Evolutionary conservation across 2,797 vertebrate genomes (phyloP).

Genomic region (Harpagifer antarcticus): DNA sequence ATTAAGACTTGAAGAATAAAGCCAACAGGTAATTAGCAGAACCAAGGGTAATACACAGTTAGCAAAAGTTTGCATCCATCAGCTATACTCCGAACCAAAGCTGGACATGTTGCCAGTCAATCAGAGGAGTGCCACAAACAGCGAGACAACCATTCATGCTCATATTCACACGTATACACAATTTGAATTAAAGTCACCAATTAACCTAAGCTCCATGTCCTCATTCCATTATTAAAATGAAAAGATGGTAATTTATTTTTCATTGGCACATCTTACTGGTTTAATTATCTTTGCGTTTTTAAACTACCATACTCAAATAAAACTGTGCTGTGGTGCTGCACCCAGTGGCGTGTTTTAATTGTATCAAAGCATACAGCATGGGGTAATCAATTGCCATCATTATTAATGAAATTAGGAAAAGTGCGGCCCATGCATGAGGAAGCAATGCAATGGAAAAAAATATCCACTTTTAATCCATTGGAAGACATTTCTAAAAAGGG

Average conservation of each 20-base stretch:
- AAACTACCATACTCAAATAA: neutral
- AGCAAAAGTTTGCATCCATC: neutral
- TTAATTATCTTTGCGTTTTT: neutral
- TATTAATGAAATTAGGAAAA: conserved; percentile 40
- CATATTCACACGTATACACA: neutral
- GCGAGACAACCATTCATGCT: neutral
- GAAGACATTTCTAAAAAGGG: conserved; percentile 35
- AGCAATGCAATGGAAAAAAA: conserved; percentile 37
- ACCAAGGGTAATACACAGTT: neutral
- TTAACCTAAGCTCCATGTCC: neutral
- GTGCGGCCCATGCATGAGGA: conserved; percentile 72
- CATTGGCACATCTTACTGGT: neutral
- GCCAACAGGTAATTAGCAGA: neutral
- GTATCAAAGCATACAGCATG: conserved; percentile 57
- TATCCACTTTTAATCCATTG: conserved; percentile 19
- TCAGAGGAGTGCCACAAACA: neutral
- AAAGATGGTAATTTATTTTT: neutral
- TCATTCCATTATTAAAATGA: neutral
- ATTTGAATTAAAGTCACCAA: neutral
- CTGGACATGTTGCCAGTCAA: neutral
- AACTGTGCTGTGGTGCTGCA: conserved; percentile 70
- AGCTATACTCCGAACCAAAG: neutral
- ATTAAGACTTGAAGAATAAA: conserved; percentile 2
- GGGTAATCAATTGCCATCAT: conserved; percentile 23
- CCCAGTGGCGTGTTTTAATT: conserved; percentile 59